Evolutionary conservation across 2,113 vertebrate species (phyloP), one percentile per base, ranked within the genome.

Genomic region (Mustela nigripes): DNA sequence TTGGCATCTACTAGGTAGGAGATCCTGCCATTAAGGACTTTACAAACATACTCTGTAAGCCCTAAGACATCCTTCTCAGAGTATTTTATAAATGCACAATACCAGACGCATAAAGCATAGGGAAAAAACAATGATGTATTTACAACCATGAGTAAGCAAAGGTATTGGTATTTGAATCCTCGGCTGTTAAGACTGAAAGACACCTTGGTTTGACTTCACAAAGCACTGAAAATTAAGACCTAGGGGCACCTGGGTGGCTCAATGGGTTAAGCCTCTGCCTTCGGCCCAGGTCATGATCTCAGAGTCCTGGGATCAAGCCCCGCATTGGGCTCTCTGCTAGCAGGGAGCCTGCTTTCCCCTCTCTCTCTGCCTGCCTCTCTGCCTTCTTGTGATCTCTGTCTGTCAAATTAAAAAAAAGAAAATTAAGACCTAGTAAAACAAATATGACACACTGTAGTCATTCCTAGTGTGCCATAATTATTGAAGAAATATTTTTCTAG

Each of bases 391-490:
- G 53, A 56, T 56, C 53, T 56, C 53, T 56, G 15, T 53, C 15
- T 18, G 53, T 56, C 53, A 56, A 56, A 56, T 16, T 16, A 16
- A 56, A 56, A 56, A 18, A 56, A 56, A 56, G 36, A 94, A 80
- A 95, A 78, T 42, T 36, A 95, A 95, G 19, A 91, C 92, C 18
- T 36, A 82, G 1, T 53, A 87, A 91, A 63, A 86, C 74, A 97
- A 85, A 89, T 28, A 58, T 4, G 94, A 83, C 15, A n/a, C 22
- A 83, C 74, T 33, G 2, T 8, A 93, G 14, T 56, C 50, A 22
- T 33, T 93, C 16, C 58, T 16, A 91, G 42, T 53, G 15, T 86
- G 67, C 26, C 28, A 86, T 39, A 56, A 73, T 50, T 67, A 95
- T 11, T 91, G 11, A 31, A 73, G 33, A 97, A 42, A n/a, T 63